phyloP scores from a whole-genome alignment of 2,888 invertebrate species.

The Kuschelorhynchus macadamiae region DNA sequence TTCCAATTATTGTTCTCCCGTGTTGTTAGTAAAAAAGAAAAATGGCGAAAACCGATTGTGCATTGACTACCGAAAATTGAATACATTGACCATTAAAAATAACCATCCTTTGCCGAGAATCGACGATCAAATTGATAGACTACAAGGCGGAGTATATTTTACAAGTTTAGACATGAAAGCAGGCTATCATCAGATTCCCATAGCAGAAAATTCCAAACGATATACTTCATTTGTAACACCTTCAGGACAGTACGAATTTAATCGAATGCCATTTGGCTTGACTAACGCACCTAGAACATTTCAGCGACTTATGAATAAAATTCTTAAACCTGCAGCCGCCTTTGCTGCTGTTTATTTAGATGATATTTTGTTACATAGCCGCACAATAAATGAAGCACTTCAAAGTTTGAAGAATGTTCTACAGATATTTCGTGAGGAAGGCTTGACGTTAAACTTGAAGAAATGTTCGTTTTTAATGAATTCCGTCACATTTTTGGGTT shows the following conservation, averaged over 20 bases:
- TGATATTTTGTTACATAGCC: slow-evolving; percentile 47
- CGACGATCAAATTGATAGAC: slow-evolving; percentile 22
- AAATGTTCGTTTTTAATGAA: slow-evolving; percentile 1
- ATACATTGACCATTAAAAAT: too few species aligned
- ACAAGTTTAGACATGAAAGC: slow-evolving; percentile 43
- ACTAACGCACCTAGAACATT: slow-evolving; percentile 28
- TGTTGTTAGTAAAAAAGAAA: slow-evolving; percentile 50
- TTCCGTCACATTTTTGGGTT: too few species aligned
- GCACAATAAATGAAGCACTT: too few species aligned
- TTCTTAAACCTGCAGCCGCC: too few species aligned
- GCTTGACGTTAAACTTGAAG: slow-evolving; percentile 8
- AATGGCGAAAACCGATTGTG: slow-evolving; percentile 49
- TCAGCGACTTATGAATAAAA: too few species aligned
- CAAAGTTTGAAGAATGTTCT: too few species aligned
- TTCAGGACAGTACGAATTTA: too few species aligned
- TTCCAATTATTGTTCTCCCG: slow-evolving; percentile 8
- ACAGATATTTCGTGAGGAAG: too few species aligned
- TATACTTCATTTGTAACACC: too few species aligned
- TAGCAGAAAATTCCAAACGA: neutral
- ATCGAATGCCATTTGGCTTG: slow-evolving; percentile 43
- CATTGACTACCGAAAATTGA: slow-evolving; percentile 46
- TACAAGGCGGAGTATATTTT: slow-evolving; percentile 37
- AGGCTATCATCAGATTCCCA: too few species aligned
- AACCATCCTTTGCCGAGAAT: slow-evolving; percentile 8
- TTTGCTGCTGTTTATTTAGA: slow-evolving; percentile 44